Evolutionary conservation across 2,797 vertebrate genomes (phyloP).

Genomic region (Tragopan temminckii): DNA sequence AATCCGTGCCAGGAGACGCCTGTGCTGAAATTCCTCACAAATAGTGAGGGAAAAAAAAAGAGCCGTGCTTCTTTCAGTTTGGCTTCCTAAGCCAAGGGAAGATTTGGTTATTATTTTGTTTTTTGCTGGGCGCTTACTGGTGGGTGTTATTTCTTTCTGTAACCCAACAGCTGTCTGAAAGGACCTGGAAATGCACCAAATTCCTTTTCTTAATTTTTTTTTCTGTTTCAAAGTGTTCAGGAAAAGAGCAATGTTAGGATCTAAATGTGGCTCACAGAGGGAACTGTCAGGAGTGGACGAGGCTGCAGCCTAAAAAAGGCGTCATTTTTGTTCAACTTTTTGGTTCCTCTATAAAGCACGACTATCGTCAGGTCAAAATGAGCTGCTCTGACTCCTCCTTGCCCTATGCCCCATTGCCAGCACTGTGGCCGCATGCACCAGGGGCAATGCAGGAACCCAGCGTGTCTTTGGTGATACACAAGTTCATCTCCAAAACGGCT

Average conservation of each 20-base stretch:
- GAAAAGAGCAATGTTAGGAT: not conserved
- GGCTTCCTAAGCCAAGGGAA: not conserved
- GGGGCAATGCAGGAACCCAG: not conserved
- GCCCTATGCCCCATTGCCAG: not conserved
- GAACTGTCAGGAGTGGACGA: not conserved
- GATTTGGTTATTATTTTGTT: not conserved
- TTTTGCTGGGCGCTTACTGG: not conserved
- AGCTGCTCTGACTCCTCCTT: not conserved
- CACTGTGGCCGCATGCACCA: rapidly evolving
- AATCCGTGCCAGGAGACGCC: not conserved
- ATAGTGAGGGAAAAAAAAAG: not conserved
- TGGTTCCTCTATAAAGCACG: not conserved
- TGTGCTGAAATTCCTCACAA: not conserved
- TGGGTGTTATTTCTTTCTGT: not conserved
- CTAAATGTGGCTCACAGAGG: not conserved
- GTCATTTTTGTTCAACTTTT: not conserved
- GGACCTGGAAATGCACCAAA: not conserved
- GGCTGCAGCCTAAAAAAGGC: not conserved
- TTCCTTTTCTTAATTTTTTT: not conserved
- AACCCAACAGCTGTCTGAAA: not conserved
- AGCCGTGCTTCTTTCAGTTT: not conserved
- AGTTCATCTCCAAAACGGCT: not conserved
- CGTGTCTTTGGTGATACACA: not conserved
- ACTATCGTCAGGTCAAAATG: not conserved
- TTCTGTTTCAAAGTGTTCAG: not conserved